Evolutionary conservation across 2,113 vertebrate genomes (phyloP), one percentile per base, ranked within the genome.

Genomic region (Anthoscopus minutus): DNA sequence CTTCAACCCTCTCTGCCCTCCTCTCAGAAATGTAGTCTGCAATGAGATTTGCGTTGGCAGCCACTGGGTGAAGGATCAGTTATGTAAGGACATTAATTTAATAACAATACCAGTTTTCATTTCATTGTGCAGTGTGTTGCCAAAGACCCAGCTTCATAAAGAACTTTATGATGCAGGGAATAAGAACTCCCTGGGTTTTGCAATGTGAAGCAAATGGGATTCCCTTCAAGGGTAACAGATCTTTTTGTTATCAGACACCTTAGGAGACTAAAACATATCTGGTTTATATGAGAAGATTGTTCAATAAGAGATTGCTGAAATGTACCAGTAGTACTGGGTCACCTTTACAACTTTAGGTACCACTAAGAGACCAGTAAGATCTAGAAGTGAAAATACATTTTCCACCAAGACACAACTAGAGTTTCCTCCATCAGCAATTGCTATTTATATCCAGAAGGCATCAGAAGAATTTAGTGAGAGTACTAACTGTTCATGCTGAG

Each of bases 391-490:
- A 17, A 74, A 37, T 27, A 50, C 30, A 31, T 35, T 35, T 86
- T 22, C 13, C 17, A 40, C 4, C 33, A 35, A 47, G 47, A 51
- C 27, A 48, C 24, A 38, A 44, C 33, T 37, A 58, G 40, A 78
- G 54, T 53, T 58, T 94, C 24, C 30, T 64, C 33, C 13, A 38
- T 40, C 9, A 11, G 5, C 35, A 76, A 27, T 9, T 21, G 23
- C 44, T 87, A 86, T 88, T 93, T 92, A 62, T 86, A 92, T 38
- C 76, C 35, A n/a, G 71, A 93, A 90, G 72, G 67, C 71, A 83
- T 21, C 40, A 70, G 38, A 86, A 86, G 76, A 92, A 86, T 88
- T 82, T 77, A 73, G 58, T 21, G 42, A 62, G 17, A 28, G 54
- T 88, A 44, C 45, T 85, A 44, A 80, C 8, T 33, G 30, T 57